A percentile compares a stretch with the other conserved stretches of the same genome.
These are phyloP conservation scores for Thamnophis elegans DNA, from an alignment of 2,797 vertebrate species.

Conservation along the genomic window DNA sequence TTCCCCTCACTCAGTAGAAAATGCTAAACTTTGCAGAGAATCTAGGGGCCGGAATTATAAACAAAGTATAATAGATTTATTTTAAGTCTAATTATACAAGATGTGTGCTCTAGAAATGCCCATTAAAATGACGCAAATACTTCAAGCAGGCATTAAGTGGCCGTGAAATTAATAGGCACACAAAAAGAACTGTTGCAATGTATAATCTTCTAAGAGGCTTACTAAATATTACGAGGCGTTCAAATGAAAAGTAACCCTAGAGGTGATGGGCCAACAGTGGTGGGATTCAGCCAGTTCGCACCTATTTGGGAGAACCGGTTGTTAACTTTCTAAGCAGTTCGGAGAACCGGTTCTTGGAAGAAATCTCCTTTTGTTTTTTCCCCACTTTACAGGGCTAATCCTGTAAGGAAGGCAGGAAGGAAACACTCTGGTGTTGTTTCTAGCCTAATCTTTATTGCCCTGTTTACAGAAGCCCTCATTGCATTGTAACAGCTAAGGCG, in stretches of 20 bases:
- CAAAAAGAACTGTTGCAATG: background rate
- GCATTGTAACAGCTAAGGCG: no score
- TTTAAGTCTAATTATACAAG: slow-evolving; percentile 30
- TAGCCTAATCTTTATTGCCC: no score
- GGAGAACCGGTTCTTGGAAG: no score
- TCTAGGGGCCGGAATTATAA: slow-evolving; percentile 44
- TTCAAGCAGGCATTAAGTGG: slow-evolving; percentile 43
- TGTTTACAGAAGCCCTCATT: no score
- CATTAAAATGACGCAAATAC: slow-evolving; percentile 59
- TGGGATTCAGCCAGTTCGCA: no score
- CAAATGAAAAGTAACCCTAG: background rate
- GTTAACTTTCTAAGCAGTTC: no score
- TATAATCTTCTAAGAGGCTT: background rate
- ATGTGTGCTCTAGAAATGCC: slow-evolving; percentile 51
- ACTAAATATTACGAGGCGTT: background rate
- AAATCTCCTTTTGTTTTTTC: no score
- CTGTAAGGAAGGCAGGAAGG: no score
- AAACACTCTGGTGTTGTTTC: no score
- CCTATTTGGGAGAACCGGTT: no score
- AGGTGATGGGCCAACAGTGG: no score
- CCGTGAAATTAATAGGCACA: slow-evolving; percentile 31
- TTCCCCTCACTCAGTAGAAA: background rate
- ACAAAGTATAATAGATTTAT: slow-evolving; percentile 50
- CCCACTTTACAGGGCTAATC: no score
- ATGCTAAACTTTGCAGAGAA: slow-evolving; percentile 41